Conservation (phyloP, 2,888 invertebrate genomes). For the Dryomyza anilis region DNA sequence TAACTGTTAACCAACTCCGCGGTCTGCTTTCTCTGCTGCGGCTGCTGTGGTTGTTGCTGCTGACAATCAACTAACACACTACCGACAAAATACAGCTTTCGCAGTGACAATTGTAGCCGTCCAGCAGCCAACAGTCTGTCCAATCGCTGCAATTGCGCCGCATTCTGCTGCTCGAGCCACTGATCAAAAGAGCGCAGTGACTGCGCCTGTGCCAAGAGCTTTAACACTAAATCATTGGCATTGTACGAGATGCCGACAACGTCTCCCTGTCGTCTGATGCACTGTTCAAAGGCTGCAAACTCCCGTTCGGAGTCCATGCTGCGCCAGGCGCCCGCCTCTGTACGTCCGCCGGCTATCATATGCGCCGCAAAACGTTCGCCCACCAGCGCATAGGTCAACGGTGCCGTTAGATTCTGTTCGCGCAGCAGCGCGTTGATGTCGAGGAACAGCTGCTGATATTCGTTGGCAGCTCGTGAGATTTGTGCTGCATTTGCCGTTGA, state of each 20-base stretch:
- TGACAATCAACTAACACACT: constrained; percentile 49
- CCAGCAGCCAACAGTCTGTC: constrained; percentile 40
- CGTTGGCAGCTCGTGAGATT: constrained; percentile 37
- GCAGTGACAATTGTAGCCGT: constrained; percentile 42
- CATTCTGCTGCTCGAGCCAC: constrained; percentile 45
- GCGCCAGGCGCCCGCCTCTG: constrained; percentile 54
- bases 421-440: constrained; percentile 43
- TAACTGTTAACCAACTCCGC: constrained; percentile 43
- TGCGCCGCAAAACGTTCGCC: constrained; percentile 50
- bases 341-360: constrained; percentile 50
- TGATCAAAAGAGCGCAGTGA: constrained; percentile 41
- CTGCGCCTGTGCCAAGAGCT: constrained; percentile 46
- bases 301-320: constrained; percentile 55
- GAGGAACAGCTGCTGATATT: constrained; percentile 46
- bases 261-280: constrained; percentile 32
- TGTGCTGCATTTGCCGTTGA: neutral
- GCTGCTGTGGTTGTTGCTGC: constrained; percentile 14
- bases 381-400: constrained; percentile 48
- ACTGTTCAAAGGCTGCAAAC: constrained; percentile 45
- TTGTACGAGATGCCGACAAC: constrained; percentile 31
- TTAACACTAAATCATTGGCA: constrained; percentile 49
- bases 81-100: constrained; percentile 50
- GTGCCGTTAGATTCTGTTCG: constrained; percentile 46
- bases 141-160: constrained; percentile 36
- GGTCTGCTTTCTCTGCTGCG: too few relatives aligned